These are phyloP conservation scores for Lasioglossum figueresi DNA, from an alignment of 2,888 invertebrate genomes.

Conservation along the genomic window DNA sequence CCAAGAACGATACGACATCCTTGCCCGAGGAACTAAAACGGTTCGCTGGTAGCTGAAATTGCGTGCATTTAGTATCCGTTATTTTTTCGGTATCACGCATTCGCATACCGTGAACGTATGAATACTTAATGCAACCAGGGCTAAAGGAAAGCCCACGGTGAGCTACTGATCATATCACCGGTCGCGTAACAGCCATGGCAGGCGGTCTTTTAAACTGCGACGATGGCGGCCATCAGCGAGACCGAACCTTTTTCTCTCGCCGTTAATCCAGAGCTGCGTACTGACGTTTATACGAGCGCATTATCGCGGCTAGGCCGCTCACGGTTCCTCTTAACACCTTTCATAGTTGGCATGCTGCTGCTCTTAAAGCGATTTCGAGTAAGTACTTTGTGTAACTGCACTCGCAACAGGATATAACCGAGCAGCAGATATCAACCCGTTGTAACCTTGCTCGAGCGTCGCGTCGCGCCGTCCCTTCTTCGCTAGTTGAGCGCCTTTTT, in stretches of 20 bases:
- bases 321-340: conserved; percentile 73
- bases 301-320: conserved; percentile 76
- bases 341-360: conserved; percentile 74
- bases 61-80: conserved; percentile 73
- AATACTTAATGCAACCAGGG: conserved; percentile 67
- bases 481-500: conserved; percentile 30
- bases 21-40: conserved; percentile 65
- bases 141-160: conserved; percentile 9
- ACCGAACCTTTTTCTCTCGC: conserved; percentile 37
- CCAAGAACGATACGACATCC: conserved; percentile 46
- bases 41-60: conserved; percentile 73
- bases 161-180: conserved; percentile 64
- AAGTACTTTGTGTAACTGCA: conserved; percentile 79
- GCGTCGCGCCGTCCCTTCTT: conserved; percentile 12
- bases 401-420: conserved; percentile 73
- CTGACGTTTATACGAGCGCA: conserved; percentile 67
- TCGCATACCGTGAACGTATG: conserved; percentile 25
- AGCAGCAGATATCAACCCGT: conserved; percentile 74
- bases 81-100: conserved; percentile 66
- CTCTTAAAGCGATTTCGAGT: conserved; percentile 76
- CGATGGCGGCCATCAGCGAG: conserved; percentile 49
- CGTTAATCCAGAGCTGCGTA: conserved; percentile 60
- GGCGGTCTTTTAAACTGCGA: conserved; percentile 59
- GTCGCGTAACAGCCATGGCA: conserved; percentile 46
- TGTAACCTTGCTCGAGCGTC: conserved; percentile 10